These are phyloP conservation scores for Paradisaea rubra DNA, from an alignment of 2,113 vertebrate species.

Conservation along the genomic window DNA sequence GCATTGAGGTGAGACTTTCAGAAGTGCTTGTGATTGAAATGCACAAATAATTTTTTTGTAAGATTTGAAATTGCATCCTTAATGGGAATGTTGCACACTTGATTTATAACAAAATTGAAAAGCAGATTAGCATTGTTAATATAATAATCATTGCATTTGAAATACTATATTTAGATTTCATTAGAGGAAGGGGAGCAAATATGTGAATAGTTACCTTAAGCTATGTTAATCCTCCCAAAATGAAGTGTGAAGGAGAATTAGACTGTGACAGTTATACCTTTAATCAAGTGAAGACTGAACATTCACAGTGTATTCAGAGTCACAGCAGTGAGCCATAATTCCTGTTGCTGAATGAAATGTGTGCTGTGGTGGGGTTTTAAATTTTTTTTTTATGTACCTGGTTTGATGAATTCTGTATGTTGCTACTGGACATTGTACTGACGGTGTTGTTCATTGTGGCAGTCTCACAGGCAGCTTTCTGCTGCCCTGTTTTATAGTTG, in stretches of 20 bases:
- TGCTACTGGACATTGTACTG: background rate
- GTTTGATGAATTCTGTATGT: background rate
- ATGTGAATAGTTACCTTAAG: background rate
- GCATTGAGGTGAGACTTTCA: background rate
- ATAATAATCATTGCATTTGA: background rate
- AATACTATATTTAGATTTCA: background rate
- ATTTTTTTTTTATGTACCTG: background rate
- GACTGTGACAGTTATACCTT: background rate
- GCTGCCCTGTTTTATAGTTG: background rate
- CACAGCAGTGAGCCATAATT: background rate
- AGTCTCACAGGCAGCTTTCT: background rate
- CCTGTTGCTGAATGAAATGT: background rate
- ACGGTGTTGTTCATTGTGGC: background rate
- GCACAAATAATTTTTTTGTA: background rate
- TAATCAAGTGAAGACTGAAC: background rate
- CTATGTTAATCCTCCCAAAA: background rate
- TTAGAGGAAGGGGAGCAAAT: background rate
- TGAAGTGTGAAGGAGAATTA: background rate
- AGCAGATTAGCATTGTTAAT: background rate
- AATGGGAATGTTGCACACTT: background rate
- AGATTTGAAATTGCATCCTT: background rate
- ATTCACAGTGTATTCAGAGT: background rate
- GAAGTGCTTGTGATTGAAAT: background rate
- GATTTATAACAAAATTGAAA: background rate
- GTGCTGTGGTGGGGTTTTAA: background rate